Percentiles rank a stretch among this genome's conserved stretches.
These are phyloP conservation scores for Protophormia terraenovae DNA, from an alignment of 2,888 invertebrate genomes.

Conservation along the genomic window DNA sequence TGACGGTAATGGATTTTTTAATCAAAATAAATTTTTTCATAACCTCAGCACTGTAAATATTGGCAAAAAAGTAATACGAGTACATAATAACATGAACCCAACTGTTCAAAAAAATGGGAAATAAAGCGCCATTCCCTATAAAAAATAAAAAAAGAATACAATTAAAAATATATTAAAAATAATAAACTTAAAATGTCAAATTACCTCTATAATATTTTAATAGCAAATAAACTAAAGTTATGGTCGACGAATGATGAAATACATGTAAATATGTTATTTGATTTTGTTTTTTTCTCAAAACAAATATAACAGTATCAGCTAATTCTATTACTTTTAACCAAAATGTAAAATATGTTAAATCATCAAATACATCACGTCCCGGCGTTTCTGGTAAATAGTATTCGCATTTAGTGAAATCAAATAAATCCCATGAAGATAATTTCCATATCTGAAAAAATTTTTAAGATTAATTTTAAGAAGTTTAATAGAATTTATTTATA, in stretches of 20 bases:
- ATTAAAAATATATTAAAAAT: too few species aligned
- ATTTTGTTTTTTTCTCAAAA: constrained; percentile 86
- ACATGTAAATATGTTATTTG: constrained; percentile 88
- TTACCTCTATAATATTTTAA: constrained; percentile 86
- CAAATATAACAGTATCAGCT: constrained; percentile 87
- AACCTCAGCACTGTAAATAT: constrained; percentile 83
- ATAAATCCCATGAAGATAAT: constrained; percentile 68
- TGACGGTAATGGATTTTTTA: constrained; percentile 84
- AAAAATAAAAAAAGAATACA: constrained; percentile 75
- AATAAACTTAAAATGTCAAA: too few species aligned
- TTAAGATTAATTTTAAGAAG: background rate
- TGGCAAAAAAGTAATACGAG: constrained; percentile 86
- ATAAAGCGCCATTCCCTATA: constrained; percentile 86
- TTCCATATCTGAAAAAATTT: constrained; percentile 74
- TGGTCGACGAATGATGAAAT: constrained; percentile 87
- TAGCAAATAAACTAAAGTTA: constrained; percentile 84
- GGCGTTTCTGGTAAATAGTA: constrained; percentile 59
- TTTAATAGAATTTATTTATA: background rate
- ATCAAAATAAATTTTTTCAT: constrained; percentile 83
- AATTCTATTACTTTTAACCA: constrained; percentile 86
- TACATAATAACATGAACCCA: constrained; percentile 90
- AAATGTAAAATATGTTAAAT: constrained; percentile 85
- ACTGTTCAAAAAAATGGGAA: constrained; percentile 86
- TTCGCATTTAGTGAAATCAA: constrained; percentile 73
- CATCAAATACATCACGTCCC: constrained; percentile 67